These are phyloP conservation scores for Ischnura elegans DNA, from an alignment of 2,888 invertebrate genomes.

Conservation along the genomic window DNA sequence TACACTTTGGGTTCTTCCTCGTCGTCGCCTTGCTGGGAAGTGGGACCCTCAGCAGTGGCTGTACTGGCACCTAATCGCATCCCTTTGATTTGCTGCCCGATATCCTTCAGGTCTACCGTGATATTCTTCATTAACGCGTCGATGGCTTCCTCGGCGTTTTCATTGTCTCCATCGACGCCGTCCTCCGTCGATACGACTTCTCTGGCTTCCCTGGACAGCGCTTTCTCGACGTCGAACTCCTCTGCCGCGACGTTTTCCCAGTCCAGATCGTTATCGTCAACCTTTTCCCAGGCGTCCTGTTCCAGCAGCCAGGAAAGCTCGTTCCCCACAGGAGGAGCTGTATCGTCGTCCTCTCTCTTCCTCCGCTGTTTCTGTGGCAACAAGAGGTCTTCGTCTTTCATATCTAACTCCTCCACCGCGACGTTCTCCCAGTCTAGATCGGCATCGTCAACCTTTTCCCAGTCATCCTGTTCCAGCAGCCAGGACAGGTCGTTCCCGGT, in stretches of 20 bases:
- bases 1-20: neutral
- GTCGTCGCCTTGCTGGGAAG: neutral
- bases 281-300: neutral
- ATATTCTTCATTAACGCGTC: neutral
- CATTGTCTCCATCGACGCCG: neutral
- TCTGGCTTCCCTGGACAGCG: neutral
- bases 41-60: neutral
- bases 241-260: neutral
- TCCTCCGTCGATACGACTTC: neutral
- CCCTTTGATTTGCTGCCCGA: neutral
- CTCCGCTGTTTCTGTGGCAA: neutral
- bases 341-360: neutral
- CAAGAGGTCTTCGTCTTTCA: too few relatives aligned
- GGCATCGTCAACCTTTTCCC: neutral
- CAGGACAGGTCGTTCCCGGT: neutral
- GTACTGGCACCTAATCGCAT: neutral
- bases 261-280: neutral
- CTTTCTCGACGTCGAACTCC: neutral
- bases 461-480: neutral
- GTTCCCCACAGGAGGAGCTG: neutral
- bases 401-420: neutral
- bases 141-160: neutral
- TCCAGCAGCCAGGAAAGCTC: neutral
- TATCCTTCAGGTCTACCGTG: neutral
- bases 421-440: neutral